A percentile compares a stretch with the other conserved stretches of the same genome.
These are phyloP conservation scores for Hipparchia sbordonii DNA, from an alignment of 2,888 invertebrate genomes.

Conservation along the genomic window DNA sequence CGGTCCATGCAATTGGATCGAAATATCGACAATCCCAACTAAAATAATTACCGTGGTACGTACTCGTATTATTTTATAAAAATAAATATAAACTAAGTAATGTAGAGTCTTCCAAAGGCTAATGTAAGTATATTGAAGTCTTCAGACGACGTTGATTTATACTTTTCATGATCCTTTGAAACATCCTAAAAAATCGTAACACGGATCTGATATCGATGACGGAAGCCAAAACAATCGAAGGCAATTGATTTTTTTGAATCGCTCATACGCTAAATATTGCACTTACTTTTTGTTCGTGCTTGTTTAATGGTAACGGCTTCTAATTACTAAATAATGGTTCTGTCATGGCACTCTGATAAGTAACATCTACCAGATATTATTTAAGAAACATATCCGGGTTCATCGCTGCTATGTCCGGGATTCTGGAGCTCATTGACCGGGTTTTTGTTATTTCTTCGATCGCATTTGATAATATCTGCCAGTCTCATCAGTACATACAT, in stretches of 20 bases:
- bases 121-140: background rate
- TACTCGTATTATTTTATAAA: too few relatives aligned
- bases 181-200: slow-evolving; percentile 19
- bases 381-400: slow-evolving; percentile 31
- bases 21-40: too few relatives aligned
- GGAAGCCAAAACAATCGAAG: slow-evolving; percentile 22
- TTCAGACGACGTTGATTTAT: background rate
- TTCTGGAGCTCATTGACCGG: slow-evolving; percentile 25
- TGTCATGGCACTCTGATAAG: slow-evolving; percentile 29
- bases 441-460: slow-evolving; percentile 27
- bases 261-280: slow-evolving; percentile 24
- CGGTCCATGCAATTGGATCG: too few relatives aligned
- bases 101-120: too few relatives aligned
- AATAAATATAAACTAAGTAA: too few relatives aligned
- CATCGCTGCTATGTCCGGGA: slow-evolving; percentile 27
- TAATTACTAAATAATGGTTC: slow-evolving; percentile 46
- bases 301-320: slow-evolving; percentile 20
- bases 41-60: too few relatives aligned
- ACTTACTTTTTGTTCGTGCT: slow-evolving; percentile 22
- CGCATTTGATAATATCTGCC: slow-evolving; percentile 18
- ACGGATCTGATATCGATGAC: slow-evolving; percentile 27
- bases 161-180: background rate
- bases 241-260: slow-evolving; percentile 22
- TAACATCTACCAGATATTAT: slow-evolving; percentile 20
- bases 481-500: slow-evolving; percentile 26